Base-by-base conservation (phyloP, 2,797 vertebrate genomes). In the Stomatorhinus walkeri region DNA sequence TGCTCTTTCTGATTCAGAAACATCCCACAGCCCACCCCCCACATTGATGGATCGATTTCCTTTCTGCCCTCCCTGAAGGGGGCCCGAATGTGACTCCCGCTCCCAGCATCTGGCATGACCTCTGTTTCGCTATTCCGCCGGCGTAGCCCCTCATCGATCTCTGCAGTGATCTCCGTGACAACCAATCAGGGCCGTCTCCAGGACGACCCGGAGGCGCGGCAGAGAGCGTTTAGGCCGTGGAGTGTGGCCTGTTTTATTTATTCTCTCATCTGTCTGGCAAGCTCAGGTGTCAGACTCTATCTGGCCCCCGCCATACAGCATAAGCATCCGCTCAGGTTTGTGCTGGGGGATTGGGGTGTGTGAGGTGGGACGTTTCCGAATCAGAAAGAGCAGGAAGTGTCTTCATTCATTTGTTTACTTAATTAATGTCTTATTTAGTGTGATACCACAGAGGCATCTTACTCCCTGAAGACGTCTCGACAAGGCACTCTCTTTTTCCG, bases 141-240 rank as follows among this genome's bases (percentile, higher is more conserved):
- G 90, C 83, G 46, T 92, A 83, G 51, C 86, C 54, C 89, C n/a
- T 54, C 59, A 93, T 92, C 91, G 92, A 93, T 95, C 93, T 91
- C 90, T 46, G 64, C 91, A 91, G 91, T 90, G 88, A 92, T 93
- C 91, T 92, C 92, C 91, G 92, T 93, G 93, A 93, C 93, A 93
- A 92, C 93, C 91, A 6, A 12, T 93, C 92, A 89, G 90, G 88
- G 36, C n/a, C 88, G 91, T 93, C 92, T 93, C 93, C 88, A 87
- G 83, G 64, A 91, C 52, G 90, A 93, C 89, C 9, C 72, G 28
- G 36, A 89, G 89, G 85, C 89, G 76, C 68, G 59, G 10, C 88
- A 84, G 76, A 46, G 89, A 91, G 88, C 90, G 87, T 92, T 93
- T 91, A 91, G 88, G 84, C 89, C 89, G 92, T 90, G 89, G 89